Evolutionary conservation across 2,888 invertebrate genomes (phyloP).

Genomic region (Scaeva pyrastri): DNA sequence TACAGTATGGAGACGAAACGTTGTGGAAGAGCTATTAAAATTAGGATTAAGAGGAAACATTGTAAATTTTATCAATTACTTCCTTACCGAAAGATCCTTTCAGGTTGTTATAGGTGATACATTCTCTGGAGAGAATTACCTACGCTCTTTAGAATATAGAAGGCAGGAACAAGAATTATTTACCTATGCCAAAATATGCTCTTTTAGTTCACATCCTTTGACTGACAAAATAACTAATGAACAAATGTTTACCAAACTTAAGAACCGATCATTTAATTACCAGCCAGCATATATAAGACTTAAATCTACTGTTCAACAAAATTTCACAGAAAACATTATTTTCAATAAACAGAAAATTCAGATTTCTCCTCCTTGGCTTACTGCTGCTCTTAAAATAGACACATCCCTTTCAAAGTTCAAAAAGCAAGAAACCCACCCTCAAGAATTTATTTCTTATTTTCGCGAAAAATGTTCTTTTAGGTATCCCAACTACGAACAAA

Average conservation of each 20-base stretch:
- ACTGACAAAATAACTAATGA: background rate
- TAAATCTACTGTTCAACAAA: background rate
- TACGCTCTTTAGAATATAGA: slow-evolving; percentile 7
- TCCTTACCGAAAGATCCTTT: background rate
- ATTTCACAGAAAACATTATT: background rate
- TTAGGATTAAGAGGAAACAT: slow-evolving; percentile 5
- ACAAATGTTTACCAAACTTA: slow-evolving; percentile 12
- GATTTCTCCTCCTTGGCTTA: slow-evolving; percentile 5
- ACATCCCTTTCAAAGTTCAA: background rate
- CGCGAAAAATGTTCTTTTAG: background rate
- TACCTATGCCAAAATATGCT: slow-evolving; percentile 19
- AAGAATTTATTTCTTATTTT: background rate
- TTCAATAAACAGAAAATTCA: slow-evolving; percentile 15
- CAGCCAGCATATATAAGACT: slow-evolving; percentile 10
- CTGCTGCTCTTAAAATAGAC: background rate
- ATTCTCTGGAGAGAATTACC: slow-evolving; percentile 26
- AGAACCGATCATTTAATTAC: slow-evolving; percentile 16
- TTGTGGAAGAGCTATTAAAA: slow-evolving; percentile 5
- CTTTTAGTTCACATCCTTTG: slow-evolving; percentile 13
- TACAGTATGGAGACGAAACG: slow-evolving; percentile 21
- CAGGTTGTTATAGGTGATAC: slow-evolving; percentile 6
- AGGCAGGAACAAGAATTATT: slow-evolving; percentile 9
- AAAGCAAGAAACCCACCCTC: slow-evolving; percentile 5
- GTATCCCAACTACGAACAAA: background rate
- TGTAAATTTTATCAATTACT: slow-evolving; percentile 13